Percentiles rank a stretch among this genome's conserved stretches.
These are phyloP conservation scores for Felis catus DNA, from an alignment of 2,113 vertebrate genomes.

Conservation along the genomic window DNA sequence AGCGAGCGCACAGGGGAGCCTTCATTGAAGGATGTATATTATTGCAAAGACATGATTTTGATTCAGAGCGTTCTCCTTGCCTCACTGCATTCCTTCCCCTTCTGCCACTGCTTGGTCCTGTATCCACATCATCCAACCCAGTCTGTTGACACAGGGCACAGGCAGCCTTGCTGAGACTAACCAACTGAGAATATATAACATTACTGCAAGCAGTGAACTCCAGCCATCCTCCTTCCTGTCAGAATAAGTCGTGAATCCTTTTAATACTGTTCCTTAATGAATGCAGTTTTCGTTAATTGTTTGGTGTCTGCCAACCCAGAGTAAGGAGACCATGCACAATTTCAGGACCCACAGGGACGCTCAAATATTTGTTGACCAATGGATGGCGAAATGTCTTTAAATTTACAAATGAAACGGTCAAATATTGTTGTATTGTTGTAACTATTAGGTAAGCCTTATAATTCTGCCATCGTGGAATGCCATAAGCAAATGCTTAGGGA, in stretches of 20 bases:
- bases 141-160: neutral
- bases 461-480: neutral
- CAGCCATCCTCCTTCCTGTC: neutral
- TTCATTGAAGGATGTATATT: neutral
- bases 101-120: neutral
- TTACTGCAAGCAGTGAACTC: neutral
- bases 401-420: neutral
- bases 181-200: neutral
- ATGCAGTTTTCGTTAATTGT: constrained; percentile 56
- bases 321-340: neutral
- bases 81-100: neutral
- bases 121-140: neutral
- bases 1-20: neutral
- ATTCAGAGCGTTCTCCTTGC: neutral
- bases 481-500: neutral
- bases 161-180: neutral
- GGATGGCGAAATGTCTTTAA: constrained; percentile 24
- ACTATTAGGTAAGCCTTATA: neutral
- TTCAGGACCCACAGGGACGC: neutral
- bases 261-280: constrained; percentile 38
- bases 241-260: neutral
- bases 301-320: constrained; percentile 14
- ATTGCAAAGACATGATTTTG: neutral
- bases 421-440: neutral
- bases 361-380: constrained; percentile 34